Evolutionary conservation across 2,113 vertebrate genomes (phyloP).

Genomic region (Nansenia antarctica): DNA sequence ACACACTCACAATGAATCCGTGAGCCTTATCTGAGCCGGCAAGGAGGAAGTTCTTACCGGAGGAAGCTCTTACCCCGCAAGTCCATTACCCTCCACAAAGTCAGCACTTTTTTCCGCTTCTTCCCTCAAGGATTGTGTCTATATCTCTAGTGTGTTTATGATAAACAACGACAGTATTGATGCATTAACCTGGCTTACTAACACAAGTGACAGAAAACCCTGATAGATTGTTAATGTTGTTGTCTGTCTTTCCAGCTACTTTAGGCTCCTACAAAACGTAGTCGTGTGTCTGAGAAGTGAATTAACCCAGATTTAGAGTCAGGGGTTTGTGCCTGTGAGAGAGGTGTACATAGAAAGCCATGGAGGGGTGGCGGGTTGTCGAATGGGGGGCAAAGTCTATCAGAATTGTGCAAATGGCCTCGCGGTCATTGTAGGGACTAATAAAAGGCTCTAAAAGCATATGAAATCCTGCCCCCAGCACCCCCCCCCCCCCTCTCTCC

Average conservation of each 20-base stretch:
- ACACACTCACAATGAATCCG: not conserved
- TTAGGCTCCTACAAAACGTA: too few species aligned
- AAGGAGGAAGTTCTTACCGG: too few species aligned
- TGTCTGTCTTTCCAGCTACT: too few species aligned
- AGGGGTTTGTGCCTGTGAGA: not conserved
- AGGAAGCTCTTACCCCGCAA: constrained; percentile 31
- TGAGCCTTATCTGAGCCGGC: constrained; percentile 22
- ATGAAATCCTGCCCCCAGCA: not conserved
- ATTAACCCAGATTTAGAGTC: constrained; percentile 18
- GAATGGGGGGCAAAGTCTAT: not conserved
- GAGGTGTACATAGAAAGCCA: not conserved
- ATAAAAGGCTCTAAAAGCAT: constrained; percentile 8
- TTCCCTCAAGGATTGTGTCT: not conserved
- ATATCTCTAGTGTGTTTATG: not conserved
- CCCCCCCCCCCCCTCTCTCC: not conserved
- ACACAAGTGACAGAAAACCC: too few species aligned
- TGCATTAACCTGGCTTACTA: too few species aligned
- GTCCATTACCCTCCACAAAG: constrained; percentile 31
- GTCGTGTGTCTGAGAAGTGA: not conserved
- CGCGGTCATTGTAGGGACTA: not conserved
- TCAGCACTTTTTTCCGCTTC: constrained; percentile 10
- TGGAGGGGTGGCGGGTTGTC: too few species aligned
- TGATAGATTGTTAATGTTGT: too few species aligned
- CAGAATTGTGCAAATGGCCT: constrained; percentile 3
- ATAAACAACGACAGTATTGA: not conserved